A percentile compares a stretch with the other conserved stretches of the same genome.
Evolutionary conservation across 2,113 vertebrate species (phyloP).

Genomic region (Pogona vitticeps): DNA sequence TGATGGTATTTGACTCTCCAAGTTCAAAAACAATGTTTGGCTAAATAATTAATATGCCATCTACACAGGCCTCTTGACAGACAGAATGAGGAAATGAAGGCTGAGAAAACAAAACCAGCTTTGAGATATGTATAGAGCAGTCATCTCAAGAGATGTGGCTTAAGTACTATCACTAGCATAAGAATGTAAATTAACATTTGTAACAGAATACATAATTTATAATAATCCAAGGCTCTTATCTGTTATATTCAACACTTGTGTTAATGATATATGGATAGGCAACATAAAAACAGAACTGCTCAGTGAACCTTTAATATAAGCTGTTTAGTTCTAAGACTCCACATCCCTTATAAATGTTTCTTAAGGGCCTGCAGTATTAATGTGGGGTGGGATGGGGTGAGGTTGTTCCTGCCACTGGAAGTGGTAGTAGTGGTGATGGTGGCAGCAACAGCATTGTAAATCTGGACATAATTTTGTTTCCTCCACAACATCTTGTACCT

Average conservation of each 20-base stretch:
- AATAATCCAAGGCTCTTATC: neutral
- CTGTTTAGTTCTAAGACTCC: neutral
- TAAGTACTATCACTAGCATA: neutral
- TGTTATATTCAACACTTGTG: neutral
- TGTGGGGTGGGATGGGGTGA: neutral
- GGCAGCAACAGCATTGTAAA: no score
- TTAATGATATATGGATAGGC: neutral
- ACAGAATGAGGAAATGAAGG: no score
- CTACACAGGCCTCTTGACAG: neutral
- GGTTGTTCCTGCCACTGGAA: no score
- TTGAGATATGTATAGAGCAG: neutral
- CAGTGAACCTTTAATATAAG: neutral
- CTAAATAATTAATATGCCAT: neutral
- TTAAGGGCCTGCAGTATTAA: neutral
- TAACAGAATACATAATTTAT: neutral
- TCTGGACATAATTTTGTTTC: no score
- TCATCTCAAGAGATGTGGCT: neutral
- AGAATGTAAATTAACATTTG: neutral
- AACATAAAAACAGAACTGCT: neutral
- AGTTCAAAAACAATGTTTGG: neutral
- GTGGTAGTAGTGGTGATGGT: no score
- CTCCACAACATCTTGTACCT: no score
- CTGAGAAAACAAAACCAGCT: neutral
- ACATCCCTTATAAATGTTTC: neutral
- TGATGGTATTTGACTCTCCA: neutral